Conservation (phyloP, 1,140 invertebrate genomes). For the Holotrichia oblita region DNA sequence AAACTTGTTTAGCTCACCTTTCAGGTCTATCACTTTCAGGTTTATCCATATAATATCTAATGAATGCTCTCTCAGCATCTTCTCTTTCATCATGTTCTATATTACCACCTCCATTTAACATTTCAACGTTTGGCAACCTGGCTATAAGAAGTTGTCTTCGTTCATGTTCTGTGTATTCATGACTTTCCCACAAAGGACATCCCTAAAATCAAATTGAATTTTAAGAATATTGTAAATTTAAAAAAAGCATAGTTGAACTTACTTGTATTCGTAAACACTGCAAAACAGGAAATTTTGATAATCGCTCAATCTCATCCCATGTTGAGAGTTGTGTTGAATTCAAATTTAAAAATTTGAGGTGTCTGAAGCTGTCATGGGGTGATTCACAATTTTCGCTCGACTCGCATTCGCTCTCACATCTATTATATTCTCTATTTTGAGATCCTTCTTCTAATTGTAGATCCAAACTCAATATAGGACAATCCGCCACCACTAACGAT, state of each 20-base stretch:
- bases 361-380: constrained; percentile 67
- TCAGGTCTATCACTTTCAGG: constrained; percentile 80
- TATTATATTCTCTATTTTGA: constrained; percentile 60
- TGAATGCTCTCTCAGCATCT: constrained; percentile 92
- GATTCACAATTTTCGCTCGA: constrained; percentile 56
- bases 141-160: constrained; percentile 86
- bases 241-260: constrained; percentile 49
- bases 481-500: constrained; percentile 86
- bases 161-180: constrained; percentile 88
- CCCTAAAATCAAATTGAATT: constrained; percentile 60
- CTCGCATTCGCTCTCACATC: constrained; percentile 64
- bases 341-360: constrained; percentile 82
- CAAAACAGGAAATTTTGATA: constrained; percentile 85
- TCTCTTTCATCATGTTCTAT: constrained; percentile 86
- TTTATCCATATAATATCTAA: constrained; percentile 90
- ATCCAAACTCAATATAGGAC: constrained; percentile 75
- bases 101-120: constrained; percentile 87
- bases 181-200: constrained; percentile 74
- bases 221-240: not conserved
- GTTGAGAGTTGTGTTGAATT: constrained; percentile 82
- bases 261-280: constrained; percentile 84
- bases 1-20: constrained; percentile 64
- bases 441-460: constrained; percentile 60
- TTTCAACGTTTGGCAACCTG: constrained; percentile 83
- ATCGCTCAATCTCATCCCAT: constrained; percentile 88